Evolutionary conservation across 2,113 vertebrate species (phyloP).

Genomic region (Monopterus albus): DNA sequence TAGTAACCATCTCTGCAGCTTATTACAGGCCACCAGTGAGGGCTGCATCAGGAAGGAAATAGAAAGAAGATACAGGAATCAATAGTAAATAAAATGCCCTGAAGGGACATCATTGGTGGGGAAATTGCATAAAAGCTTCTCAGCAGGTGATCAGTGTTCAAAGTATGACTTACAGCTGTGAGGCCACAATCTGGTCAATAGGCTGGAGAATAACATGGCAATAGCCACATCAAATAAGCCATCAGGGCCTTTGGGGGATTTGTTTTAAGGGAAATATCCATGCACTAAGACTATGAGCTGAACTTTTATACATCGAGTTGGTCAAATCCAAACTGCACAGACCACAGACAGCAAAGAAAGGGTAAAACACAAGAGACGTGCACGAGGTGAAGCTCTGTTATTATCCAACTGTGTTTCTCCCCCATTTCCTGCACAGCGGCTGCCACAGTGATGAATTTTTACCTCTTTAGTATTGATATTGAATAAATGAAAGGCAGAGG

Average conservation of each 20-base stretch:
- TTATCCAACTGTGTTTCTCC: conserved; percentile 15
- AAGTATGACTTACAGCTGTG: not conserved
- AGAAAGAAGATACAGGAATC: conserved; percentile 28
- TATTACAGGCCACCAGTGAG: conserved; percentile 33
- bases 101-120: not conserved
- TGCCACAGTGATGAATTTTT: conserved; percentile 39
- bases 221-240: not conserved
- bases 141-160: conserved; percentile 48
- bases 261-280: not conserved
- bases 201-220: not conserved
- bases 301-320: not conserved
- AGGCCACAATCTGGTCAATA: conserved; percentile 4
- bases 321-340: not conserved
- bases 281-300: not conserved
- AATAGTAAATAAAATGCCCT: conserved; percentile 39
- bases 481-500: conserved; percentile 18
- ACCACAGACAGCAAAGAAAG: not conserved
- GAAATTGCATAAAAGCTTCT: conserved; percentile 24
- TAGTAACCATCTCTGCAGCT: conserved; percentile 76
- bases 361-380: not conserved
- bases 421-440: conserved; percentile 35
- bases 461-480: conserved; percentile 47
- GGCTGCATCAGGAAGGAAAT: conserved; percentile 24
- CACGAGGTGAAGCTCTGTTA: conserved; percentile 20
- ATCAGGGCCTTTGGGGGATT: not conserved